A percentile compares a stretch with the other conserved stretches of the same genome.
These are phyloP conservation scores for Drosophila siamana DNA, from an alignment of 2,888 invertebrate genomes.

Conservation along the genomic window DNA sequence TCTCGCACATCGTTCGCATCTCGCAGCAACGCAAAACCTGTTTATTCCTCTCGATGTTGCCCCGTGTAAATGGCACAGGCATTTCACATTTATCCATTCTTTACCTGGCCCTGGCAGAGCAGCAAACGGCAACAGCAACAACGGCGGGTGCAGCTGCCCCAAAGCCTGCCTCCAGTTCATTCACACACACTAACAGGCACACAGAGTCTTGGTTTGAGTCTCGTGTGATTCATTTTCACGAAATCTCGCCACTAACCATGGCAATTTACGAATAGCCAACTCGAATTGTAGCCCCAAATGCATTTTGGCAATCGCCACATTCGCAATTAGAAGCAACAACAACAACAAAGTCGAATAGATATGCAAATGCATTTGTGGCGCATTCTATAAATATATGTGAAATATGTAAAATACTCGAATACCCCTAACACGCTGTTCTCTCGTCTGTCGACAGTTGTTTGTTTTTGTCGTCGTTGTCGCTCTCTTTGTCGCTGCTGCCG, in stretches of 20 bases:
- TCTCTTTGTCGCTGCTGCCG: conserved; percentile 2
- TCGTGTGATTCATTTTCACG: conserved; percentile 61
- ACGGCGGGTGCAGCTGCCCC: conserved; percentile 58
- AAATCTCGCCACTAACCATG: conserved; percentile 28
- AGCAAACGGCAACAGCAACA: not conserved
- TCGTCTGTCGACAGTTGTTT: conserved; percentile 34
- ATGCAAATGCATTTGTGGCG: conserved; percentile 52
- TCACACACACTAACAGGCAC: conserved; percentile 22
- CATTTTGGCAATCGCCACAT: conserved; percentile 57
- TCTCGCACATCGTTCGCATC: conserved; percentile 36
- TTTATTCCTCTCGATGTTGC: conserved; percentile 40
- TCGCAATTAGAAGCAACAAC: conserved; percentile 53
- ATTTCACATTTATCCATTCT: conserved; percentile 68
- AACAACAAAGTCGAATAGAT: conserved; percentile 24
- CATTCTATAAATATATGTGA: conserved; percentile 71
- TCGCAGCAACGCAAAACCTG: conserved; percentile 46
- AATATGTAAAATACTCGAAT: conserved; percentile 45
- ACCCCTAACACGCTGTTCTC: conserved; percentile 34
- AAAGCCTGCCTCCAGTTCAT: conserved; percentile 34
- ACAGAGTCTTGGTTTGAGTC: conserved; percentile 7
- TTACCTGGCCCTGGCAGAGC: conserved; percentile 51
- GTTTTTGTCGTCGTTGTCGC: conserved; percentile 3
- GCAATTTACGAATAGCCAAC: conserved; percentile 26
- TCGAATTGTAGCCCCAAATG: conserved; percentile 37
- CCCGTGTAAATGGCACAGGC: conserved; percentile 63